phyloP scores from a whole-genome alignment of 1,140 invertebrate species.

The Phortica variegata region DNA sequence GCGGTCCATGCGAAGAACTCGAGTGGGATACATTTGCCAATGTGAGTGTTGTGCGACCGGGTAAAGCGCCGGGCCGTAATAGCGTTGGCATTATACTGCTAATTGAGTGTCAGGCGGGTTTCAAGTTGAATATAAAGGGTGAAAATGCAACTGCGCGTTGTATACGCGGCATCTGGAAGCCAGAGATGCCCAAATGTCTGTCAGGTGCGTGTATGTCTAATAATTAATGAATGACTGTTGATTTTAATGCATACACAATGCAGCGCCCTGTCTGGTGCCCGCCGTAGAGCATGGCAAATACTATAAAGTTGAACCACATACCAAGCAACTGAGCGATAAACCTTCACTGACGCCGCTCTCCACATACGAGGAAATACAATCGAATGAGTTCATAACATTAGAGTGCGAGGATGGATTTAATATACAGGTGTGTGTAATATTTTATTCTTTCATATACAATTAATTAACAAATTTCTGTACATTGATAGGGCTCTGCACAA shows the following conservation, averaged over 20 bases:
- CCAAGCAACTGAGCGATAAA: slow-evolving; percentile 39
- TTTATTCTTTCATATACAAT: neutral
- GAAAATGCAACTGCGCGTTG: slow-evolving; percentile 76
- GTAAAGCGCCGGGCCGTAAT: slow-evolving; percentile 50
- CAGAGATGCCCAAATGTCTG: slow-evolving; percentile 72
- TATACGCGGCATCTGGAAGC: slow-evolving; percentile 77
- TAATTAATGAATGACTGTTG: slow-evolving; percentile 1
- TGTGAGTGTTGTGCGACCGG: slow-evolving; percentile 42
- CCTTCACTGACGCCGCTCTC: slow-evolving; percentile 39
- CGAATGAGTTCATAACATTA: slow-evolving; percentile 50
- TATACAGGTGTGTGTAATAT: slow-evolving; percentile 41
- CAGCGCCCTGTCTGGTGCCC: slow-evolving; percentile 52
- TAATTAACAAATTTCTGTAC: neutral
- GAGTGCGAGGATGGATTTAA: slow-evolving; percentile 54
- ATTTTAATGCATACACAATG: slow-evolving; percentile 10
- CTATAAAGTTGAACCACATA: slow-evolving; percentile 48
- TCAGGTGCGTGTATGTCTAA: no score
- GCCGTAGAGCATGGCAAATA: slow-evolving; percentile 52
- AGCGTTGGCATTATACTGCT: slow-evolving; percentile 70
- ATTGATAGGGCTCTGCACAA: slow-evolving; percentile 64
- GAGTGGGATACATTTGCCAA: slow-evolving; percentile 51
- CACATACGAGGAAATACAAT: slow-evolving; percentile 54
- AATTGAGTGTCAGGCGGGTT: slow-evolving; percentile 73
- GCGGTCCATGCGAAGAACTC: slow-evolving; percentile 59
- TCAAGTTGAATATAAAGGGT: slow-evolving; percentile 69